Conservation (phyloP, 2,888 invertebrate genomes). For the Melanargia galathea region DNA sequence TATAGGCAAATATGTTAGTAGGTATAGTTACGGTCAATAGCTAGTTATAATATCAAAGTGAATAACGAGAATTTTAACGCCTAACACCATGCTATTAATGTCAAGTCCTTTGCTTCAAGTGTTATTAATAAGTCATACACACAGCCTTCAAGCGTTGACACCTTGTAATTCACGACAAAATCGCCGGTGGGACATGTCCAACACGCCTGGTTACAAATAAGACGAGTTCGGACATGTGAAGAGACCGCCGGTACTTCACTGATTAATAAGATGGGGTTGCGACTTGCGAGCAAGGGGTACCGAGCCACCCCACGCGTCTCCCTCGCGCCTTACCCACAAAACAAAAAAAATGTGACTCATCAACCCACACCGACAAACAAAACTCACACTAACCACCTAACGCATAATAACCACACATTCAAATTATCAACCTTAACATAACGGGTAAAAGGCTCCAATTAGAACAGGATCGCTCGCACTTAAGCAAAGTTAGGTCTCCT, state of each 20-base stretch:
- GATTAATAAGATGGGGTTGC: constrained; percentile 83
- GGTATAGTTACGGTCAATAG: neutral
- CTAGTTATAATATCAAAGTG: neutral
- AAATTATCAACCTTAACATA: constrained; percentile 68
- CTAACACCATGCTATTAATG: constrained; percentile 13
- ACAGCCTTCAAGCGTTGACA: constrained; percentile 18
- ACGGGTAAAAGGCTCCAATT: constrained; percentile 60
- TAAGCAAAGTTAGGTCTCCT: constrained; percentile 70
- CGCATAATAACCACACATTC: constrained; percentile 53
- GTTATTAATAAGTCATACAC: constrained; percentile 20
- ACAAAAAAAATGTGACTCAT: constrained; percentile 84
- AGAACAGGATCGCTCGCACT: constrained; percentile 49
- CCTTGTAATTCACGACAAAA: constrained; percentile 31
- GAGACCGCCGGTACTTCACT: constrained; percentile 80
- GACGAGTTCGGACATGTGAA: constrained; percentile 78
- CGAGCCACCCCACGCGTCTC: constrained; percentile 65
- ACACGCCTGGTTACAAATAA: constrained; percentile 62
- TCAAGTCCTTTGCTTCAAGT: constrained; percentile 9
- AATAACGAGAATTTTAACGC: neutral
- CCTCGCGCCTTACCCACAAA: constrained; percentile 81
- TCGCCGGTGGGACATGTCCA: constrained; percentile 29
- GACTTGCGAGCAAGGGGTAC: constrained; percentile 79
- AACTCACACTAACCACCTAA: constrained; percentile 57
- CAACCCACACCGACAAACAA: constrained; percentile 76
- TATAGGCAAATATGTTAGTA: neutral